These are phyloP conservation scores for Parnassius orleans DNA, from an alignment of 2,888 invertebrate genomes.

Conservation along the genomic window DNA sequence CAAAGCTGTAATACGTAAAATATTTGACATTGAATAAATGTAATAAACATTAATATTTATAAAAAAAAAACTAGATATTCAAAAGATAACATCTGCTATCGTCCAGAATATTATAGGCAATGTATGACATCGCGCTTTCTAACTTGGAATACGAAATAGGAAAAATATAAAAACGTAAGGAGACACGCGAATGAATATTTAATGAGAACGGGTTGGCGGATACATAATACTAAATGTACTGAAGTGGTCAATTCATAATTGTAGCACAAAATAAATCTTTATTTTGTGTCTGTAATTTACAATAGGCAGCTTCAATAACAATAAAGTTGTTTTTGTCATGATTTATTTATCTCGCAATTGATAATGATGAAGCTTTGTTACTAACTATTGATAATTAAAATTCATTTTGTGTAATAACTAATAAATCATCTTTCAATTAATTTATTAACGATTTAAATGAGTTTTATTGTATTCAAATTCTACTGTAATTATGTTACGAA, in stretches of 20 bases:
- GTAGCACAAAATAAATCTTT: background rate
- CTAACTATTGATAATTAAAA: background rate
- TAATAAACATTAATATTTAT: constrained; percentile 3
- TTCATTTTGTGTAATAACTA: background rate
- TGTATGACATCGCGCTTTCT: constrained; percentile 41
- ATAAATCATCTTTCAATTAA: background rate
- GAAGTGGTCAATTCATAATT: constrained; percentile 28
- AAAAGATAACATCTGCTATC: constrained; percentile 29
- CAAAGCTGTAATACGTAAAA: too few species aligned
- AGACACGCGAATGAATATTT: constrained; percentile 51
- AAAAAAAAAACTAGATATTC: constrained; percentile 14
- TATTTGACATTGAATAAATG: too few species aligned
- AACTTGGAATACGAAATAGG: constrained; percentile 46
- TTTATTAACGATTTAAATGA: background rate
- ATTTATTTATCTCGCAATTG: too few species aligned
- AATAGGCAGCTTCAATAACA: background rate
- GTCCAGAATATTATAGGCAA: constrained; percentile 36
- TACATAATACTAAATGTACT: background rate
- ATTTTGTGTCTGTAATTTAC: background rate
- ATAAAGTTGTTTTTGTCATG: background rate
- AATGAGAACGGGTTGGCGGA: constrained; percentile 41
- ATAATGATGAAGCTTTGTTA: background rate
- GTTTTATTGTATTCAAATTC: background rate
- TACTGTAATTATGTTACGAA: too few species aligned
- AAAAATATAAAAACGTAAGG: constrained; percentile 47